A percentile compares a stretch with the other conserved stretches of the same genome.
These are phyloP conservation scores for Ibycter americanus DNA, from an alignment of 2,797 vertebrate genomes.

Conservation along the genomic window DNA sequence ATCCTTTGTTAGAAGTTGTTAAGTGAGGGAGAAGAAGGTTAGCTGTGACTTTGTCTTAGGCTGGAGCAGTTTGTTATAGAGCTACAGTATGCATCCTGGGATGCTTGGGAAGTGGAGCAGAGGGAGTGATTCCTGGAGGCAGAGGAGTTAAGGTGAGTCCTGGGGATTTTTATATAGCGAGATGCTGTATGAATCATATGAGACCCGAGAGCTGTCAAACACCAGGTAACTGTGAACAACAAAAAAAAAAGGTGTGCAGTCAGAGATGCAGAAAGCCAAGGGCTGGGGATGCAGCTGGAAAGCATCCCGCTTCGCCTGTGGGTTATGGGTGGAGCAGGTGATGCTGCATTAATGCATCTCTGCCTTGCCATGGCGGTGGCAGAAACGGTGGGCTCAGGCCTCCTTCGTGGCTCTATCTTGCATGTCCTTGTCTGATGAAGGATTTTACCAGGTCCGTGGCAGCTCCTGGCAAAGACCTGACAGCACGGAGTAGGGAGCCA, in stretches of 20 bases:
- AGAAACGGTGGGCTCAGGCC: background rate
- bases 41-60: background rate
- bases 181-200: background rate
- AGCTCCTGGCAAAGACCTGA: background rate
- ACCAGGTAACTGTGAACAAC: background rate
- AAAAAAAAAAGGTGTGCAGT: accelerated
- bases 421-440: accelerated
- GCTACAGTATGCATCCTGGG: background rate
- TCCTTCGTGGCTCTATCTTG: accelerated
- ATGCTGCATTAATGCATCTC: background rate
- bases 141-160: background rate
- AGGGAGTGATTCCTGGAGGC: background rate
- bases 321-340: background rate
- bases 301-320: accelerated
- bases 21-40: background rate
- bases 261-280: background rate
- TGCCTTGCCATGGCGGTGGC: background rate
- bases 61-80: background rate
- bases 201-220: background rate
- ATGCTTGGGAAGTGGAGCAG: background rate
- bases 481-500: background rate
- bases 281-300: background rate
- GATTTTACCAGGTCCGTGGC: accelerated
- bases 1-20: background rate
- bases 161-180: background rate